Base-by-base conservation (phyloP, 2,888 invertebrate genomes). In the Heliconius erato region DNA sequence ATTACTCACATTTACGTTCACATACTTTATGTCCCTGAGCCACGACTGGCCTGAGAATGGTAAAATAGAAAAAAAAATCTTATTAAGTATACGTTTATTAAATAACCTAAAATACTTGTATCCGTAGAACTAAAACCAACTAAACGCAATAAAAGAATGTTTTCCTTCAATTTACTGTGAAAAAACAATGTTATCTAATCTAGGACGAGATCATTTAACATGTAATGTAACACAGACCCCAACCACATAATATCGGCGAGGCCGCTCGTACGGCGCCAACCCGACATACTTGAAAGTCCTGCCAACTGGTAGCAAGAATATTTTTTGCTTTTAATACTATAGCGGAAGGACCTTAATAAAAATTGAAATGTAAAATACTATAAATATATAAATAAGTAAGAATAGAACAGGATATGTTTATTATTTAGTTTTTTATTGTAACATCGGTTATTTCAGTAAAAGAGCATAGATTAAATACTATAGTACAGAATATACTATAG, bases 181-280 rank as follows among this genome's bases (percentile, higher is more conserved):
- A 79, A 67, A 49, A 54, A 79, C 40, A 74, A 68, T 80, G n/a
- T 71, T 19, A 81, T 82, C 54, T 79, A 65, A 79, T 82, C 67
- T 82, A 79, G 82, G 76, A 71, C 76, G 69, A 71, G 71, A 82
- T 79, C 72, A 82, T 82, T 76, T 82, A 74, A 68, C 44, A 67
- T 67, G 68, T 65, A 65, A 63, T 79, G 81, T 82, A 79, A 72
- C 74, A 71, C 76, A 76, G 80, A 74, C 79, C 79, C 79, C 63
- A 72, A 89, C 88, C 89, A 91, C 90, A 89, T 90, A 90, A 90
- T 89, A 87, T 90, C 91, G 90, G 90, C 92, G 89, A 88, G 86
- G 87, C 85, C 87, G 85, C 77, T 84, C 79, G 82, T 85, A 89
- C 87, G 93, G 92, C 93, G 93, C 93, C 94, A 81, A 82, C 79